phyloP scores from a whole-genome alignment of 1,140 invertebrate genomes.

The Artemia franciscana region DNA sequence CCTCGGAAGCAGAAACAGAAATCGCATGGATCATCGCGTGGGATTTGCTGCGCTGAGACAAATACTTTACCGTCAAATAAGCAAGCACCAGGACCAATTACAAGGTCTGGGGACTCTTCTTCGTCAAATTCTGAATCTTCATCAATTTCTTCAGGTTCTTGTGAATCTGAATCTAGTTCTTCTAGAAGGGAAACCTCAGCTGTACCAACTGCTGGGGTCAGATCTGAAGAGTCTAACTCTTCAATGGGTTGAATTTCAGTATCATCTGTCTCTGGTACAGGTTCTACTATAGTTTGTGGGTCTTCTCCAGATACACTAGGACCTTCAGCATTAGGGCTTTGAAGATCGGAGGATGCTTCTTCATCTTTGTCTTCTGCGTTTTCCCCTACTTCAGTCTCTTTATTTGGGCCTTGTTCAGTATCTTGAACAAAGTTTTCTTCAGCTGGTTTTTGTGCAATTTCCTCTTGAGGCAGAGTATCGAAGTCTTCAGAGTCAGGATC shows the following conservation, averaged over 20 bases:
- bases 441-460: conserved; percentile 3
- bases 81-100: conserved; percentile 65
- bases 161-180: background rate
- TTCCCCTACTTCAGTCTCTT: conserved; percentile 10
- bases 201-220: background rate
- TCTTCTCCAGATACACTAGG: conserved; percentile 1
- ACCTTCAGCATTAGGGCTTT: conserved; percentile 2
- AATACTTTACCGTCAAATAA: conserved; percentile 73
- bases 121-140: conserved; percentile 7
- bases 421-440: conserved; percentile 7
- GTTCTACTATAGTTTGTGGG: conserved; percentile 2
- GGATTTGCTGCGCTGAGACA: conserved; percentile 80
- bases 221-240: background rate
- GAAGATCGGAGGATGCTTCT: background rate
- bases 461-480: too few relatives aligned
- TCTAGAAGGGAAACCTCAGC: background rate
- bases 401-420: conserved; percentile 3
- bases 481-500: too few relatives aligned
- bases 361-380: too few relatives aligned
- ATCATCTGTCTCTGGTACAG: background rate
- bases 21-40: conserved; percentile 74
- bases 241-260: background rate
- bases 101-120: conserved; percentile 6
- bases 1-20: conserved; percentile 93
- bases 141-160: conserved; percentile 1